Evolutionary conservation across 2,113 vertebrate species (phyloP), one percentile per base, ranked within the genome.

Genomic region (Electrona antarctica): DNA sequence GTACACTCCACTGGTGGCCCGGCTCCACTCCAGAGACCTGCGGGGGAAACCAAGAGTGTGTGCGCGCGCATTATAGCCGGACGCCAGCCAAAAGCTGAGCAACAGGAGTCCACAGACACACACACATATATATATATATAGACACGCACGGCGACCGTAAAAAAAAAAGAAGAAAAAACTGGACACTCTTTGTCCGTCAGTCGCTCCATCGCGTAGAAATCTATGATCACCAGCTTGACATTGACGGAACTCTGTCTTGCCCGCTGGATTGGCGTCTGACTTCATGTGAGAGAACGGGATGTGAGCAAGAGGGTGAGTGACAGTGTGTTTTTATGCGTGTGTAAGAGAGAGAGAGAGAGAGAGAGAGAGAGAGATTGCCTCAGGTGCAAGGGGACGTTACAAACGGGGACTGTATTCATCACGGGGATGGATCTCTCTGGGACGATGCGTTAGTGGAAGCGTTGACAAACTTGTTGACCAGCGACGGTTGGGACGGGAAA

Each of bases 341-440:
- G 41, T 49, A 9, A 7, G 46, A 21, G 15, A 11, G 66, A 0
- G 11, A 4, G 67, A 4, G 41, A 28, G 55, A 13, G 67, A 29
- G 67, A 3, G 64, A n/a, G 7, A 61, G 29, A 61, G 67, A 71
- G 61, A 80, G 77, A 69, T 76, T 48, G 21, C 73, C 72, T 74
- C 71, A 80, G 74, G 74, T 85, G 80, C 69, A 74, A 69, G 61
- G 81, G 73, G 73, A 62, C 50, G 46, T 77, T 78, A 21, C 77
- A 21, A 50, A 21, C 50, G 9, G 81, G 83, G 80, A 88, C 82
- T 60, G 54, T 70, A 59, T 71, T 76, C 74, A 46, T 9, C 21
- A 21, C 21, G 77, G 79, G 83, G 21, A 21, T 21, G 83, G 21
- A 21, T 21, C 21, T 21, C 21, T 21, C 21, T 21, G 21, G 21